phyloP scores from a whole-genome alignment of 2,888 invertebrate species.

The Synanthedon vespiformis region DNA sequence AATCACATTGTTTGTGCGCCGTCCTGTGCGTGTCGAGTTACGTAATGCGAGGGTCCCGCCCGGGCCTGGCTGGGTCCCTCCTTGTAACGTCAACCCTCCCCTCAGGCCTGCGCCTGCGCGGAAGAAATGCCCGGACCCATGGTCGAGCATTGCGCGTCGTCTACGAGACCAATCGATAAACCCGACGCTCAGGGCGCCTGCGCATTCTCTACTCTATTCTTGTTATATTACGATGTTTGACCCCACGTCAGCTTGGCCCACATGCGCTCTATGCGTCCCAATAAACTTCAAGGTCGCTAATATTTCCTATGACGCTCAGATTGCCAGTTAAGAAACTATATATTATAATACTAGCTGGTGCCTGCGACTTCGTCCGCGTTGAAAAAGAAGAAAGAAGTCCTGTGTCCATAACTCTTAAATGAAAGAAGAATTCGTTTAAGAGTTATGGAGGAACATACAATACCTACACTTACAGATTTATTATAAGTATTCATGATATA shows the following conservation, averaged over 20 bases:
- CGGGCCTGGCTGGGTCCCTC: slow-evolving; percentile 31
- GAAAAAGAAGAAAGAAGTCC: too few species aligned
- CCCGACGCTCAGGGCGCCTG: slow-evolving; percentile 9
- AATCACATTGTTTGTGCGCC: slow-evolving; percentile 71
- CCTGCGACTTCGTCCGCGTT: too few species aligned
- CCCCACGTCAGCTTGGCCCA: slow-evolving; percentile 26
- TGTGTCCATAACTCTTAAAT: too few species aligned
- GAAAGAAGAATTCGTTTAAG: too few species aligned
- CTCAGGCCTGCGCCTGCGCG: slow-evolving; percentile 4
- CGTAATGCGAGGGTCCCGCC: slow-evolving; percentile 62
- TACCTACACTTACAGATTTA: too few species aligned
- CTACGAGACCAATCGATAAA: slow-evolving; percentile 15
- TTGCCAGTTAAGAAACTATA: too few species aligned
- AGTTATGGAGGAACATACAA: too few species aligned
- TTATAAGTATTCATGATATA: too few species aligned
- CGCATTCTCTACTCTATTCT: slow-evolving; percentile 15
- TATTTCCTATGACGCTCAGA: background rate
- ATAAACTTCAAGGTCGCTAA: slow-evolving; percentile 29
- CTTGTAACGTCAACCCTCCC: slow-evolving; percentile 21
- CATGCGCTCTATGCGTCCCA: slow-evolving; percentile 28
- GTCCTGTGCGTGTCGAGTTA: slow-evolving; percentile 68
- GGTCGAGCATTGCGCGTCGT: slow-evolving; percentile 6
- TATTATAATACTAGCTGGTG: too few species aligned
- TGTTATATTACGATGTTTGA: slow-evolving; percentile 5
- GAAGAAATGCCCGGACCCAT: slow-evolving; percentile 6